Conservation (phyloP, 2,888 invertebrate genomes). For the Caenorhabditis sinica region DNA sequence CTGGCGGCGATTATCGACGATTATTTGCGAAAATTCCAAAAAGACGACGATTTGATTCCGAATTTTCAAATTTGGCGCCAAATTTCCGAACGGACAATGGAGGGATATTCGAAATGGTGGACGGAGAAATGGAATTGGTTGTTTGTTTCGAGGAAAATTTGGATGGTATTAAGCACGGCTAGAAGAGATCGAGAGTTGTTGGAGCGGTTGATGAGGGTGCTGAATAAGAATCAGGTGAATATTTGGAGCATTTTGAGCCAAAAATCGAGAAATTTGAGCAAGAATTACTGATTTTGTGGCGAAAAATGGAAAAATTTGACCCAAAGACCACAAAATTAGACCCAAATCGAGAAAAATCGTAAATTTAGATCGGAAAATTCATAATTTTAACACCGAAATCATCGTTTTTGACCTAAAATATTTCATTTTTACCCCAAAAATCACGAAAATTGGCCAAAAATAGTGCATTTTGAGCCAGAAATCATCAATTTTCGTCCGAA, state of each 20-base stretch:
- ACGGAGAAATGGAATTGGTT: conserved; percentile 42
- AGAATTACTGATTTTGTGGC: too few species aligned
- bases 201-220: not conserved
- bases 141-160: conserved; percentile 2
- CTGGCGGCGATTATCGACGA: conserved; percentile 9
- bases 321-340: too few species aligned
- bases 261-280: not conserved
- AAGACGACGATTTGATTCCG: not conserved
- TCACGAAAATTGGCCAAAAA: too few species aligned
- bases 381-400: too few species aligned
- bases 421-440: too few species aligned
- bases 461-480: too few species aligned
- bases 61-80: conserved; percentile 1
- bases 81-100: conserved; percentile 1
- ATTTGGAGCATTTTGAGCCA: not conserved
- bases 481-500: too few species aligned
- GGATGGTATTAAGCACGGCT: conserved; percentile 6
- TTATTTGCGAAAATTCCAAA: conserved; percentile 1
- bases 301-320: too few species aligned
- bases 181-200: conserved; percentile 3
- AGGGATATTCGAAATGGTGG: conserved; percentile 14
- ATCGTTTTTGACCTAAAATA: too few species aligned
- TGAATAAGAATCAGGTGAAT: conserved; percentile 26
- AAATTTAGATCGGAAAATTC: too few species aligned
- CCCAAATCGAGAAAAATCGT: too few species aligned